Conservation (phyloP, 2,113 vertebrate genomes). For the Rhabdomys dilectus region DNA sequence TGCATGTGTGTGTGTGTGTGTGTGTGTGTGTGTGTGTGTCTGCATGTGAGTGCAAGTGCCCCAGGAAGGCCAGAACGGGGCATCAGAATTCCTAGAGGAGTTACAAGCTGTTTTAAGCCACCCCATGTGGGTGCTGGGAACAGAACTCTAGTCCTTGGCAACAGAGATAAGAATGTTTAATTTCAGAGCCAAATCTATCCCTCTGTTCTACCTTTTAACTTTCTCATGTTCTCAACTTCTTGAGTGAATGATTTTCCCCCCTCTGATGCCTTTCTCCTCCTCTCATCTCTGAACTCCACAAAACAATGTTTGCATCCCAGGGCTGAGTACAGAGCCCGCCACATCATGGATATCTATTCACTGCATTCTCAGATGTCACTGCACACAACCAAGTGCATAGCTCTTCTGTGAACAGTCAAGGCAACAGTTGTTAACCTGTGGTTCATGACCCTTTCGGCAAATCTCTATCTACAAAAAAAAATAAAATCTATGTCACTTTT, state of each 20-base stretch:
- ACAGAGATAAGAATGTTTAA: neutral
- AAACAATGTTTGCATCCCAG: neutral
- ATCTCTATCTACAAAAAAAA: neutral
- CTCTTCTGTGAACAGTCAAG: neutral
- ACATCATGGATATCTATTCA: neutral
- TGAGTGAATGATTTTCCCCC: neutral
- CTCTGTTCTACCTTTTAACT: neutral
- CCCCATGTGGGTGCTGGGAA: neutral
- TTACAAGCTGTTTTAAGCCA: neutral
- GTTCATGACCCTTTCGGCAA: neutral
- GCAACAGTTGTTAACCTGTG: neutral
- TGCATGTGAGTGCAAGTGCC: neutral
- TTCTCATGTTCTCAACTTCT: neutral
- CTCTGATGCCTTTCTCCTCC: neutral
- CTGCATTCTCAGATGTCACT: neutral
- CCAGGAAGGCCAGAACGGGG: neutral
- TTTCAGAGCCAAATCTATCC: neutral
- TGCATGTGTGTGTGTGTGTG: neutral
- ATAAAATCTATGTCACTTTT: neutral
- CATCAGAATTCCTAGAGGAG: neutral
- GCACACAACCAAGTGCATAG: neutral
- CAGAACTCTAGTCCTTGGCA: neutral
- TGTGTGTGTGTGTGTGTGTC: accelerated
- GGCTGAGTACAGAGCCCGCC: neutral
- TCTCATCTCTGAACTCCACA: neutral